phyloP scores from a whole-genome alignment of 1,140 invertebrate species.

The Lysiphlebus fabarum region DNA sequence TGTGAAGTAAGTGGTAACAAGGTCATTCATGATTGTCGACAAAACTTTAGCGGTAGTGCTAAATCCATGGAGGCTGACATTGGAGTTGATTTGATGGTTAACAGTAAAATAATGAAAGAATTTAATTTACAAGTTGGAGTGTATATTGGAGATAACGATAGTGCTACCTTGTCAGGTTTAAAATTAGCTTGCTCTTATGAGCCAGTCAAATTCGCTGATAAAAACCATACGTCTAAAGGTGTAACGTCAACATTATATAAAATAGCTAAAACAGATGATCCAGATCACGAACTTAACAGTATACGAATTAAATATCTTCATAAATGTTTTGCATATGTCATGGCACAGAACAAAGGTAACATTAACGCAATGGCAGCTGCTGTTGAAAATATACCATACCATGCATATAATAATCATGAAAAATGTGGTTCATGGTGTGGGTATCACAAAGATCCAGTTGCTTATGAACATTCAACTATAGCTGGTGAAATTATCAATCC shows the following conservation, averaged over 20 bases:
- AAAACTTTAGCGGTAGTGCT: slow-evolving; percentile 13
- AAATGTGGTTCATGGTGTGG: slow-evolving; percentile 11
- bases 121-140: slow-evolving; percentile 14
- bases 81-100: slow-evolving; percentile 3
- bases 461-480: slow-evolving; percentile 3
- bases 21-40: slow-evolving; percentile 2
- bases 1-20: background rate
- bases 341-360: slow-evolving; percentile 6
- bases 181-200: background rate
- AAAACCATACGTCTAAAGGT: slow-evolving; percentile 8
- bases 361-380: background rate
- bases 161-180: slow-evolving; percentile 4
- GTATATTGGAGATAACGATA: slow-evolving; percentile 11
- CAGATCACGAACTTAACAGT: background rate
- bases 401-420: slow-evolving; percentile 3
- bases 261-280: background rate
- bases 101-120: slow-evolving; percentile 3
- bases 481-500: slow-evolving; percentile 7
- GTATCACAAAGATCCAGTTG: slow-evolving; percentile 1
- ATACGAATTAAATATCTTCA: slow-evolving; percentile 1
- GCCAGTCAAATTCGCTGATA: slow-evolving; percentile 11
- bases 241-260: slow-evolving; percentile 7
- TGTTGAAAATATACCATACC: background rate
- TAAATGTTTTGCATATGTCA: background rate
- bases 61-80: slow-evolving; percentile 16